These are phyloP conservation scores for Mesorhabditis sp. DNA, from an alignment of 2,888 invertebrate genomes.

Conservation along the genomic window DNA sequence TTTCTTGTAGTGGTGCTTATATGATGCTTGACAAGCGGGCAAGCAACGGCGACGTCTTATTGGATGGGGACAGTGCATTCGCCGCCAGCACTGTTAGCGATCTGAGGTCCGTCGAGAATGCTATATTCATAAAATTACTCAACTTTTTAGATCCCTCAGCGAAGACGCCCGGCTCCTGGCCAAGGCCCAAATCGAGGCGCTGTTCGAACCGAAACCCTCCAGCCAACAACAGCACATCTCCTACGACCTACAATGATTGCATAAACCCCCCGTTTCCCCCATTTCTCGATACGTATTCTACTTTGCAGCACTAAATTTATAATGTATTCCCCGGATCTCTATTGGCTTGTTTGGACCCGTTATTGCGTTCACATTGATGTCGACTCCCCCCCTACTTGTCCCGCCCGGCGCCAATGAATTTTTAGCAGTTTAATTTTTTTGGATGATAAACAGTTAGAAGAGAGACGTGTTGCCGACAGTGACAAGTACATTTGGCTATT, in stretches of 20 bases:
- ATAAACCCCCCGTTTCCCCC: no score
- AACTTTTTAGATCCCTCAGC: conserved; percentile 22
- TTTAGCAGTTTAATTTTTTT: no score
- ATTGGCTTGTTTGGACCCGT: no score
- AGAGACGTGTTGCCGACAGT: no score
- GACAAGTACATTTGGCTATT: no score
- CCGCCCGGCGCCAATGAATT: no score
- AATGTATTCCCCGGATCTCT: no score
- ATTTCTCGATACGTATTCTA: no score
- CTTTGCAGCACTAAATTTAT: no score
- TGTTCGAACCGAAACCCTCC: conserved; percentile 18
- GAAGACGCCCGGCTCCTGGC: conserved; percentile 36
- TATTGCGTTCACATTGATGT: no score
- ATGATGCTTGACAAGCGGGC: conserved; percentile 20
- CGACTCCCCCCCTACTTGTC: no score
- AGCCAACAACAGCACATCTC: neutral
- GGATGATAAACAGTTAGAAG: no score
- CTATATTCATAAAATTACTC: neutral
- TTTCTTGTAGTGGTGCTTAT: conserved; percentile 15
- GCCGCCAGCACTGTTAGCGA: conserved; percentile 48
- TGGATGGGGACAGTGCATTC: conserved; percentile 52
- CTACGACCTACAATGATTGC: neutral
- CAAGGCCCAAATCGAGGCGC: conserved; percentile 41
- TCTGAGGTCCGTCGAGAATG: conserved; percentile 11
- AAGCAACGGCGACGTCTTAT: conserved; percentile 25